Conservation (phyloP, 2,113 vertebrate genomes). For the Paramisgurnus dabryanus region DNA sequence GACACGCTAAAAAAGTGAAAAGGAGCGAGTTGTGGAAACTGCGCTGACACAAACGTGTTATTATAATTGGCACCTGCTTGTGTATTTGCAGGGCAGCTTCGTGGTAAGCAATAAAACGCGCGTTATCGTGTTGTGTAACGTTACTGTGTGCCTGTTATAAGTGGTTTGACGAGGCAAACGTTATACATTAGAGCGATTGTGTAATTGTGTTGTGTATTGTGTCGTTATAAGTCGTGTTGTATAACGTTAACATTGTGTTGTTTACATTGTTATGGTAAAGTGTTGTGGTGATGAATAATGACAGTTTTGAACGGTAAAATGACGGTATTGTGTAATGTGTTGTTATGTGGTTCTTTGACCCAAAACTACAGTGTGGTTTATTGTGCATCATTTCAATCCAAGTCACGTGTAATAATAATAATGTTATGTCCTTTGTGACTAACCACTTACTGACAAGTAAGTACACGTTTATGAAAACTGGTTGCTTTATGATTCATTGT, state of each 20-base stretch:
- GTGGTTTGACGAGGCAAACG: not conserved
- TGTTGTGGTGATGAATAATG: not conserved
- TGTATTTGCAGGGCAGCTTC: conserved; percentile 12
- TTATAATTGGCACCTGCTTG: not conserved
- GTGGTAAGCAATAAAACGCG: not conserved
- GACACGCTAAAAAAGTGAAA: not conserved
- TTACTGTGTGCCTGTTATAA: not conserved
- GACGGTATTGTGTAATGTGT: not conserved
- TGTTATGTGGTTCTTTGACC: not conserved
- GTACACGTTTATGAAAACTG: no score
- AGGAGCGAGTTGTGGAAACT: not conserved
- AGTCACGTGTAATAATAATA: no score
- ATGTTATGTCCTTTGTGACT: no score
- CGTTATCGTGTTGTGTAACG: not conserved
- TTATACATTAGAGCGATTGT: not conserved
- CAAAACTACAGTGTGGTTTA: not conserved
- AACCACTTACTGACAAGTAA: no score
- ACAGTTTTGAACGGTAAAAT: conserved; percentile 5
- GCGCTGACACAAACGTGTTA: not conserved
- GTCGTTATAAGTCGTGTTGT: not conserved
- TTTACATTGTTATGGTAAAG: not conserved
- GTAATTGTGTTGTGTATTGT: not conserved
- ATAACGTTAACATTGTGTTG: not conserved
- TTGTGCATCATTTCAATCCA: not conserved
- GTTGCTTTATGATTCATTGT: no score